Conservation (phyloP, 2,797 vertebrate genomes). For the Onychomys arenicola region DNA sequence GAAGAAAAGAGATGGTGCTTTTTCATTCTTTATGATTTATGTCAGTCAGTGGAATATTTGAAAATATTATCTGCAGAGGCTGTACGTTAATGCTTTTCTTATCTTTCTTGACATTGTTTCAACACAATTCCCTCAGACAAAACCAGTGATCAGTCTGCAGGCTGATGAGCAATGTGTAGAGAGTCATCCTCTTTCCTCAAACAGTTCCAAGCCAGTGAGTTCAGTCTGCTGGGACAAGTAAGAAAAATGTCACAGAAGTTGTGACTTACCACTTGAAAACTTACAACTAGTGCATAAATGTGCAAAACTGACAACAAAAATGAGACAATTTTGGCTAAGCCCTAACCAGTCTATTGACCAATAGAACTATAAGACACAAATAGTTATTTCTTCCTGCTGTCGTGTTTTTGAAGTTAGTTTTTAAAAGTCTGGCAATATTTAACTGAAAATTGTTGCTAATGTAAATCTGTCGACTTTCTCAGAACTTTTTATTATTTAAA, state of each 20-base stretch:
- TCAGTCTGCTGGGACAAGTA: background rate
- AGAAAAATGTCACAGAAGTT: background rate
- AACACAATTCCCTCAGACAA: background rate
- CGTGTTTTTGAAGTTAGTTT: background rate
- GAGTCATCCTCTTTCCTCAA: background rate
- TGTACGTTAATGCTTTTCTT: background rate
- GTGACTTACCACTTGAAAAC: background rate
- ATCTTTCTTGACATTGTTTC: background rate
- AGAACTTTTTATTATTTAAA: background rate
- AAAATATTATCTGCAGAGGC: background rate
- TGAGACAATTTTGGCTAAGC: background rate
- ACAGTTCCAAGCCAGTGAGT: background rate
- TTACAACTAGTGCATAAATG: background rate
- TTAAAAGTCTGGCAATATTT: background rate
- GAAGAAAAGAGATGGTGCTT: background rate
- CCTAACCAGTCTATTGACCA: background rate
- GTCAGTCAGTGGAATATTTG: background rate
- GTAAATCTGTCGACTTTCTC: background rate
- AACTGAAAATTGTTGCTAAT: background rate
- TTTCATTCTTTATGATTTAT: background rate
- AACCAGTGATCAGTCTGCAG: background rate
- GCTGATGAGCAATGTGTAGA: background rate
- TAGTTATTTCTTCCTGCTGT: background rate
- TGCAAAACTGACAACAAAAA: background rate
- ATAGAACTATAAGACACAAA: conserved; percentile 1